Evolutionary conservation across 1,140 invertebrate species (phyloP).

Genomic region (Leptinotarsa lineolata): DNA sequence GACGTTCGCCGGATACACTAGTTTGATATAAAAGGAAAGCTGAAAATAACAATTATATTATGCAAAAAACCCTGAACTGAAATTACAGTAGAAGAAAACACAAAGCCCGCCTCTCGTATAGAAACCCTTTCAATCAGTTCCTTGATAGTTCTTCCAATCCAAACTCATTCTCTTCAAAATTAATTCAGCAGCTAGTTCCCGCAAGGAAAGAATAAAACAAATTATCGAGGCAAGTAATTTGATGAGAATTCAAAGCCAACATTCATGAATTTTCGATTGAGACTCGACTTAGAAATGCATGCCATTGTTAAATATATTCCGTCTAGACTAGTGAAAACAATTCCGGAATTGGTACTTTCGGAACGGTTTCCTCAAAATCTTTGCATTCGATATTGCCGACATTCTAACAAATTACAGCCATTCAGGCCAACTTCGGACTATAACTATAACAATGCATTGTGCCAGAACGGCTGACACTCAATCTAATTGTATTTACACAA

Average conservation of each 20-base stretch:
- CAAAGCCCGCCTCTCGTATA: no score
- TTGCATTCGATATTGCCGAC: slow-evolving; percentile 20
- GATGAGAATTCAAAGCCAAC: neutral
- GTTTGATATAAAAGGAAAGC: no score
- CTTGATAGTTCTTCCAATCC: no score
- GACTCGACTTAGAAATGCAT: neutral
- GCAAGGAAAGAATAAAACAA: neutral
- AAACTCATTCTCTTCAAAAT: no score
- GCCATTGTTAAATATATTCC: neutral
- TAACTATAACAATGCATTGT: slow-evolving; percentile 47
- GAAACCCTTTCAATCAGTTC: no score
- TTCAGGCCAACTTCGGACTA: slow-evolving; percentile 35
- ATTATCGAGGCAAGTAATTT: neutral
- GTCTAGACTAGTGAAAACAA: slow-evolving; percentile 13
- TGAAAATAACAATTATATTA: no score
- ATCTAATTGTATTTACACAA: slow-evolving; percentile 49
- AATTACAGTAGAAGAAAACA: no score
- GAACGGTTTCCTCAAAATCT: slow-evolving; percentile 21
- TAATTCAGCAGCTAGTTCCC: neutral
- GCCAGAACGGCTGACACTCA: slow-evolving; percentile 42
- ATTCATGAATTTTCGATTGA: neutral
- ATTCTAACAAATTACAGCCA: slow-evolving; percentile 34
- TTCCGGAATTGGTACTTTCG: neutral
- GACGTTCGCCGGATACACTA: no score
- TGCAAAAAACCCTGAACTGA: no score